Evolutionary conservation across 2,113 vertebrate genomes (phyloP).

Genomic region (Oncorhynchus nerka): DNA sequence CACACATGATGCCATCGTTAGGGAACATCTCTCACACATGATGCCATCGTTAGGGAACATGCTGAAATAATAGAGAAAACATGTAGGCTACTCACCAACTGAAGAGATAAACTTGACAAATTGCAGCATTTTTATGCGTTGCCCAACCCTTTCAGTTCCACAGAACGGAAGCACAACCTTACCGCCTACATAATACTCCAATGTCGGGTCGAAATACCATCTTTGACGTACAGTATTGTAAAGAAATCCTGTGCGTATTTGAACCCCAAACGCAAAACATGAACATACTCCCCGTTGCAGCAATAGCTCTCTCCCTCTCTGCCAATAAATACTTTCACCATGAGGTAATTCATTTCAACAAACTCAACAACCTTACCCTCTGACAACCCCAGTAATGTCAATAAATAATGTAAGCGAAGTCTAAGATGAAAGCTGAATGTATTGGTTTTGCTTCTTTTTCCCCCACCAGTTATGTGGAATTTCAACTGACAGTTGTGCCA

Average conservation of each 20-base stretch:
- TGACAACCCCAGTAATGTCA: too few relatives aligned
- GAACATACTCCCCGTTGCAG: constrained; percentile 64
- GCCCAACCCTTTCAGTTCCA: neutral
- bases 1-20: too few relatives aligned
- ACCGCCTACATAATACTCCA: neutral
- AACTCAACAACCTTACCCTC: too few relatives aligned
- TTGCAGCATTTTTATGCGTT: neutral
- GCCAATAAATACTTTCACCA: constrained; percentile 67
- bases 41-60: too few relatives aligned
- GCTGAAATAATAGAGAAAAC: neutral
- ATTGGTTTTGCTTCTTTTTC: too few relatives aligned
- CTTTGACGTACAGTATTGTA: neutral
- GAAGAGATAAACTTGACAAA: neutral
- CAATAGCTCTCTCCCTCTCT: neutral
- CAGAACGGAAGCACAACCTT: neutral
- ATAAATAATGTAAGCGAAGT: too few relatives aligned
- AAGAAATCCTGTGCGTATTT: neutral
- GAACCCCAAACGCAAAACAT: neutral
- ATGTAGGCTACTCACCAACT: neutral
- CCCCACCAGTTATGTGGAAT: too few relatives aligned
- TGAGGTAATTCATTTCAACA: constrained; percentile 66
- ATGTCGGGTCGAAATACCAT: neutral
- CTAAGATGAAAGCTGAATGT: too few relatives aligned
- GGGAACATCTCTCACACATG: too few relatives aligned
- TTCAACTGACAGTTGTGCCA: neutral